phyloP scores from a whole-genome alignment of 1,140 invertebrate species.

The Diorhabda elongata region DNA sequence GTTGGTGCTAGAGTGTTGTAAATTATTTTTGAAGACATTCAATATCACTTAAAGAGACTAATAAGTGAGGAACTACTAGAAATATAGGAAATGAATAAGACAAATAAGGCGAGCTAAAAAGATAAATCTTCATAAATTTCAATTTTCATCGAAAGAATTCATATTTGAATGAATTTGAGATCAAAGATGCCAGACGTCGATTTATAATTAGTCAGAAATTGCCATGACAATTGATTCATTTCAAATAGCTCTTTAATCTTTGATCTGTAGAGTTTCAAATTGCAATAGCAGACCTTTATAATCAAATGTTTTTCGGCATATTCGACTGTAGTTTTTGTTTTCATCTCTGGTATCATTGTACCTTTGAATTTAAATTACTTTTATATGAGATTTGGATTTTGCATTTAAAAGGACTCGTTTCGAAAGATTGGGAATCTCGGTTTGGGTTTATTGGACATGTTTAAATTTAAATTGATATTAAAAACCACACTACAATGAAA shows the following conservation, averaged over 20 bases:
- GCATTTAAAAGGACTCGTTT: neutral
- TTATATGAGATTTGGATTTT: neutral
- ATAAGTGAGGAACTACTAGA: too few species aligned
- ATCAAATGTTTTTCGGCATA: neutral
- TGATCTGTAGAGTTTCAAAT: neutral
- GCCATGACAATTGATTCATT: neutral
- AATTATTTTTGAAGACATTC: too few species aligned
- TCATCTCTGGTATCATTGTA: neutral
- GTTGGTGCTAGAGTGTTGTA: too few species aligned
- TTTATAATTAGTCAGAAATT: neutral
- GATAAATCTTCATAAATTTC: too few species aligned
- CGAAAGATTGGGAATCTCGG: neutral
- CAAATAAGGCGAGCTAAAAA: too few species aligned
- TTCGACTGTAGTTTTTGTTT: neutral
- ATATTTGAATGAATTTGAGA: too few species aligned
- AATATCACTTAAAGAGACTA: too few species aligned
- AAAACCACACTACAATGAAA: neutral
- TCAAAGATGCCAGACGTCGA: too few species aligned
- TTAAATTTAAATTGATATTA: neutral
- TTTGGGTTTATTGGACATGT: neutral
- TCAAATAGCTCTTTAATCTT: neutral
- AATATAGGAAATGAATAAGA: too few species aligned
- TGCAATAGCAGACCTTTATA: neutral
- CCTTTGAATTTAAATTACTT: slow-evolving; percentile 3
- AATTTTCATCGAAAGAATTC: too few species aligned